A percentile compares a stretch with the other conserved stretches of the same genome.
Evolutionary conservation across 2,888 invertebrate species (phyloP).

Genomic region (Pristionchus japonicus): DNA sequence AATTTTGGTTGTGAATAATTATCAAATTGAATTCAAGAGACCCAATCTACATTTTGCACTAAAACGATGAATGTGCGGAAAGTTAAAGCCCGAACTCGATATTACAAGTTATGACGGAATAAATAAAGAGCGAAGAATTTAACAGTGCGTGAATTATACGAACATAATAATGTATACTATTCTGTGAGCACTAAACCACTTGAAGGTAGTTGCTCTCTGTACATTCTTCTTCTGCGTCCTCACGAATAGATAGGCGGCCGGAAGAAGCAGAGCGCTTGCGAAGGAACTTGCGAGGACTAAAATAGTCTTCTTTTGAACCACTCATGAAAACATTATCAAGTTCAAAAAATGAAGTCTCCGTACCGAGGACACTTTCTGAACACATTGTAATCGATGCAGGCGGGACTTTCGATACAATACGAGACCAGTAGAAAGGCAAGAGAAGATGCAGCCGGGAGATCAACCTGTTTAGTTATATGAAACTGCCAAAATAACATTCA

Average conservation of each 20-base stretch:
- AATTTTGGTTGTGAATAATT: no score
- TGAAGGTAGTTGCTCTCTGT: constrained; percentile 41
- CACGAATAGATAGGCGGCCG: constrained; percentile 46
- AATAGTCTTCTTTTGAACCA: not conserved
- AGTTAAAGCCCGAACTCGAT: not conserved
- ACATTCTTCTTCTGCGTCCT: constrained; percentile 35
- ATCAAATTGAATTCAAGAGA: not conserved
- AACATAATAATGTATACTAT: constrained; percentile 6
- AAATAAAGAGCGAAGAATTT: not conserved
- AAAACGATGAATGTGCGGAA: not conserved
- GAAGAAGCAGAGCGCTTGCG: constrained; percentile 42
- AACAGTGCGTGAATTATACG: not conserved
- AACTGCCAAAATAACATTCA: no score
- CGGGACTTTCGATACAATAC: constrained; percentile 43
- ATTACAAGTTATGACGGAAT: constrained; percentile 14
- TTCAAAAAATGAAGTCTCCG: not conserved
- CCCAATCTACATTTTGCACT: not conserved
- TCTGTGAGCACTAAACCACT: not conserved
- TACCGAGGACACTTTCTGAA: constrained; percentile 46
- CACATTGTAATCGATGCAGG: constrained; percentile 45
- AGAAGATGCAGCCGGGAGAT: constrained; percentile 46
- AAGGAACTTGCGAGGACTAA: constrained; percentile 41
- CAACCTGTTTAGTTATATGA: not conserved
- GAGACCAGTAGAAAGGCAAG: constrained; percentile 42
- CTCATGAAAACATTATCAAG: not conserved